Evolutionary conservation across 2,888 invertebrate genomes (phyloP), one percentile per base, ranked within the genome.

Genomic region (Cheilosia impressa): DNA sequence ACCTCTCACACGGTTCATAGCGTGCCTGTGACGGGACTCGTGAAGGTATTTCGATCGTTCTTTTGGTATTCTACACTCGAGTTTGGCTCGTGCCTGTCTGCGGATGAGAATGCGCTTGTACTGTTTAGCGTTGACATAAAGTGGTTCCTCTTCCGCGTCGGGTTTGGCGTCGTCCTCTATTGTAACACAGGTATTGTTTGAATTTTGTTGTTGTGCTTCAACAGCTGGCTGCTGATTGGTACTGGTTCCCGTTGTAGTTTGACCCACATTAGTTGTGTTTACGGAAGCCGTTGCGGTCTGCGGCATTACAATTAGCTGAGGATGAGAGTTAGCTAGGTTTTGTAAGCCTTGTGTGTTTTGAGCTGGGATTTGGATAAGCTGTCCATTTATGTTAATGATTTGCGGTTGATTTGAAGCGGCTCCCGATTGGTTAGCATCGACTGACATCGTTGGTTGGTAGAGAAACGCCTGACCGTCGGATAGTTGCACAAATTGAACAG

Each of bases 111-210:
- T 99, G 82, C 99, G 94, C 91, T 98, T 96, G 93, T 99, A 99
- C 91, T 99, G 99, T 90, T 99, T 97, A 24, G 99, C 99, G 93
- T 99, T 99, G 0, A 99, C 99, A 91, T 99, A 99, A 19, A 99
- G 93, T 0, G 99, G 98, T 90, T 99, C 98, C 90, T 99, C 99
- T 91, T 98, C 98, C 0, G 90, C 89, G 66, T 92, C 92, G 0
- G 90, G 90, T 58, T 91, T 90, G 31, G 80, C 88, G 65, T 90
- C 90, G 24, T 91, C 90, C 45, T 90, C 90, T 69, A 89, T 80
- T 34, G 60, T 63, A 6, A 62, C 69, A 50, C 71, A 85, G 15
- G 79, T 66, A 1, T 81, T 60, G 38, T 76, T 80, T 4, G 82
- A 43, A 17, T 50, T 73, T 47, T 58, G 76, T 55, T 82, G 81